Conservation (phyloP, 2,888 invertebrate genomes). For the Bugula neritina region DNA sequence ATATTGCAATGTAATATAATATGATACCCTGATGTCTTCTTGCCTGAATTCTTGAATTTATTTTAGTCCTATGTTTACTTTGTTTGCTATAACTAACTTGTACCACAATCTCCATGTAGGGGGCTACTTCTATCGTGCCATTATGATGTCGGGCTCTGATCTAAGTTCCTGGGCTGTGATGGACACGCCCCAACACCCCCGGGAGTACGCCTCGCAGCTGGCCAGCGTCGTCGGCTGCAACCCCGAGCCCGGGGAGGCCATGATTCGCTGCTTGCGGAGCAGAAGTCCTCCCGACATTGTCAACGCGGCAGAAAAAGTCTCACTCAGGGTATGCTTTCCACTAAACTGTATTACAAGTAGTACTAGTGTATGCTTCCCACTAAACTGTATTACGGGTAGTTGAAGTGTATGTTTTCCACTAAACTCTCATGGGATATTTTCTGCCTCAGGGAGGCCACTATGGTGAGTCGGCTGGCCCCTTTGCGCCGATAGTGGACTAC, state of each 20-base stretch:
- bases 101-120: not conserved
- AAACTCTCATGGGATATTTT: too few relatives aligned
- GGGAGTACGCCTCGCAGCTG: conserved; percentile 22
- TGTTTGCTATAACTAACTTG: not conserved
- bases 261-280: conserved; percentile 37
- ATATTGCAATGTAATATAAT: too few relatives aligned
- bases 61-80: too few relatives aligned
- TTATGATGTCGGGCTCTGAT: conserved; percentile 55
- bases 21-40: too few relatives aligned
- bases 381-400: too few relatives aligned
- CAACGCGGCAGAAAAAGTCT: conserved; percentile 28
- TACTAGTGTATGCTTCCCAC: too few relatives aligned
- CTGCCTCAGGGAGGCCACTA: conserved; percentile 9
- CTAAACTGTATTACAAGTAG: not conserved
- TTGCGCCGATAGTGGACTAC: conserved; percentile 49
- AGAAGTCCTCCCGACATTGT: conserved; percentile 34
- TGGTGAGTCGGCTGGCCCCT: conserved; percentile 45
- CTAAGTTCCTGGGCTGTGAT: conserved; percentile 50
- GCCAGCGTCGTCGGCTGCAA: conserved; percentile 14
- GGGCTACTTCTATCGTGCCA: conserved; percentile 53
- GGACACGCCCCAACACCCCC: conserved; percentile 26
- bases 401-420: too few relatives aligned
- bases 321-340: conserved; percentile 17
- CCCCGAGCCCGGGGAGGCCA: conserved; percentile 28
- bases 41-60: too few relatives aligned